phyloP scores from a whole-genome alignment of 2,797 vertebrate species.

The Ibycter americanus region DNA sequence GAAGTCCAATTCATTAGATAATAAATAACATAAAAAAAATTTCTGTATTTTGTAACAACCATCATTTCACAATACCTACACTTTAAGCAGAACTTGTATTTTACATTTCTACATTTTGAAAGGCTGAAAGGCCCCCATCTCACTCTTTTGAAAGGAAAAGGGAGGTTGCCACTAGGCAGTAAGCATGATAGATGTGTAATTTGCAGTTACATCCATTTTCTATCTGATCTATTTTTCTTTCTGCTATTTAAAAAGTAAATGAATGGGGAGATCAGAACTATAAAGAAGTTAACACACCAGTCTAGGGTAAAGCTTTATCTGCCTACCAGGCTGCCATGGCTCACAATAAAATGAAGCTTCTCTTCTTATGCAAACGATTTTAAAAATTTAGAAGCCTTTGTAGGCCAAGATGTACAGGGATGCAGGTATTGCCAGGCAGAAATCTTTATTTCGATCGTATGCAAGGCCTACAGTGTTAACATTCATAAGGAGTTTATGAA shows the following conservation, averaged over 20 bases:
- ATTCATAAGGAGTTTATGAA: slow-evolving; percentile 47
- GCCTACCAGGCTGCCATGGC: slow-evolving; percentile 9
- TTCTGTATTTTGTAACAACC: neutral
- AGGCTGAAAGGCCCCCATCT: neutral
- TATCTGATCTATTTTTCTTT: slow-evolving; percentile 28
- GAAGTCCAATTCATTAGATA: neutral
- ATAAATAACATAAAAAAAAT: neutral
- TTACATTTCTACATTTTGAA: neutral
- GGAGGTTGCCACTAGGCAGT: neutral
- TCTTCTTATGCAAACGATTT: slow-evolving; percentile 41
- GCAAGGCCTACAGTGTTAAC: slow-evolving; percentile 22
- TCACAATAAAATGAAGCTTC: slow-evolving; percentile 45
- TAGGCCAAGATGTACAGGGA: slow-evolving; percentile 15
- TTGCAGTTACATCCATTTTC: neutral
- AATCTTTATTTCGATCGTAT: slow-evolving; percentile 27
- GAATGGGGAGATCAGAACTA: slow-evolving; percentile 23
- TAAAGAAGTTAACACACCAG: slow-evolving; percentile 22
- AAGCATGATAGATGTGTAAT: neutral
- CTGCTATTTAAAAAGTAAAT: slow-evolving; percentile 54
- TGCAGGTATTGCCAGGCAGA: slow-evolving; percentile 13
- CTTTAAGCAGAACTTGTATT: neutral
- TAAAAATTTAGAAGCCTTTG: slow-evolving; percentile 7
- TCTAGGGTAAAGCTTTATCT: slow-evolving; percentile 53
- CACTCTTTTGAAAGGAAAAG: neutral
- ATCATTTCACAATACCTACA: neutral